phyloP scores from a whole-genome alignment of 2,888 invertebrate species.

The Allygus modestus region DNA sequence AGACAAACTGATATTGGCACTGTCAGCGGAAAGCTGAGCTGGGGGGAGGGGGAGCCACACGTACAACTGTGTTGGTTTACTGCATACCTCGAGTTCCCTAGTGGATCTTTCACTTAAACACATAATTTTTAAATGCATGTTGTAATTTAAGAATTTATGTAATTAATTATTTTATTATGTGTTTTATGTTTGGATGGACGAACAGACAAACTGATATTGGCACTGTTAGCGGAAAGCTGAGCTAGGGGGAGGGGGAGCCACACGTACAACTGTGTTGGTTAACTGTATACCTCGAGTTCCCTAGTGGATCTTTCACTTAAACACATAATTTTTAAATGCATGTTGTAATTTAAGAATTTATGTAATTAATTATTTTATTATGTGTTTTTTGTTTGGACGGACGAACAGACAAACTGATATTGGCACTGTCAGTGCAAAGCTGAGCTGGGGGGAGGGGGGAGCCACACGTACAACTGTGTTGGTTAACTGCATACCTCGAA shows the following conservation, averaged over 20 bases:
- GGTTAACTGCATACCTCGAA: not conserved
- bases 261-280: not conserved
- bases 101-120: too few relatives aligned
- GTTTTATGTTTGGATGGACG: too few relatives aligned
- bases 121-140: too few relatives aligned
- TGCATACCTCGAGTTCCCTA: not conserved
- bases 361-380: too few relatives aligned
- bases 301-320: too few relatives aligned
- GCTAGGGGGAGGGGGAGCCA: not conserved
- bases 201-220: conserved; percentile 28
- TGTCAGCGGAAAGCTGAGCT: not conserved
- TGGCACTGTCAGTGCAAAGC: not conserved
- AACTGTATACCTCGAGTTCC: not conserved
- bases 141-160: too few relatives aligned
- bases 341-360: too few relatives aligned
- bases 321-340: too few relatives aligned
- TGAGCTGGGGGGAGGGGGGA: not conserved
- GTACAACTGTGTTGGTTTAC: not conserved
- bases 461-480: not conserved
- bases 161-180: too few relatives aligned
- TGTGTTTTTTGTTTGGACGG: too few relatives aligned
- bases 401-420: conserved; percentile 24
- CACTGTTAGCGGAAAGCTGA: not conserved
- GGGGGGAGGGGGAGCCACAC: conserved; percentile 14
- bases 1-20: conserved; percentile 16